A percentile compares a stretch with the other conserved stretches of the same genome.
Conservation (phyloP, 2,113 vertebrate genomes). For the Oreochromis niloticus region DNA sequence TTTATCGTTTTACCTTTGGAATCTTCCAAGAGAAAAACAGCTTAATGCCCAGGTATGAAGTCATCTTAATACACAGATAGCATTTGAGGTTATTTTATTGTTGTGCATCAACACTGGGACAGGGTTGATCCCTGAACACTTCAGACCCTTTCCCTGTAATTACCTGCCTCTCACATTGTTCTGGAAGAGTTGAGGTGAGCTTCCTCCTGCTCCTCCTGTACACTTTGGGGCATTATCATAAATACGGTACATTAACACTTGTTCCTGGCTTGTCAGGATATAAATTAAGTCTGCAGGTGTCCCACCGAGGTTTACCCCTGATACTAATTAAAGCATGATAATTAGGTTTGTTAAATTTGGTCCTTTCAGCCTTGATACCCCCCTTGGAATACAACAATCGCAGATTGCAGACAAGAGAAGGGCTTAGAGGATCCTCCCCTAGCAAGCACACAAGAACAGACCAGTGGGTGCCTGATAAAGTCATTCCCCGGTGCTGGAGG, state of each 20-base stretch:
- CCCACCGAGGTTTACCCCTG: slow-evolving; percentile 98
- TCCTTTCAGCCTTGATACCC: slow-evolving; percentile 91
- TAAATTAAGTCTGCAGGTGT: slow-evolving; percentile 99
- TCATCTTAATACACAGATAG: background rate
- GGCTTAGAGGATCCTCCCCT: slow-evolving; percentile 59
- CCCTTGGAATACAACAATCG: slow-evolving; percentile 79
- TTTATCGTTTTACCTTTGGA: background rate
- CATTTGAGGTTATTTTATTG: slow-evolving; percentile 24
- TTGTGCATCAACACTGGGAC: slow-evolving; percentile 43
- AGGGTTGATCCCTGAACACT: slow-evolving; percentile 41
- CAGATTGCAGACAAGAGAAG: slow-evolving; percentile 72
- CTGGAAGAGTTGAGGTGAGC: slow-evolving; percentile 70
- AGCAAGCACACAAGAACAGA: slow-evolving; percentile 52
- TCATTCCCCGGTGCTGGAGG: slow-evolving; percentile 52
- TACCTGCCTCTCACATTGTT: slow-evolving; percentile 71
- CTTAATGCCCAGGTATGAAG: background rate
- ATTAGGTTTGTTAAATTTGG: slow-evolving; percentile 99
- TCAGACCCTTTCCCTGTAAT: slow-evolving; percentile 69
- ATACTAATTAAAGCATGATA: slow-evolving; percentile 99
- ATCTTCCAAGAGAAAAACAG: background rate
- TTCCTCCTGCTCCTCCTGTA: slow-evolving; percentile 67
- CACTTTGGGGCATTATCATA: slow-evolving; percentile 96
- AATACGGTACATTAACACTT: slow-evolving; percentile 99
- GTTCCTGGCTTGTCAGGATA: slow-evolving; percentile 99
- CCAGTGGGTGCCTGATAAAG: slow-evolving; percentile 63